These are phyloP conservation scores for Champsocephalus gunnari DNA, from an alignment of 2,797 vertebrate species.

Conservation along the genomic window DNA sequence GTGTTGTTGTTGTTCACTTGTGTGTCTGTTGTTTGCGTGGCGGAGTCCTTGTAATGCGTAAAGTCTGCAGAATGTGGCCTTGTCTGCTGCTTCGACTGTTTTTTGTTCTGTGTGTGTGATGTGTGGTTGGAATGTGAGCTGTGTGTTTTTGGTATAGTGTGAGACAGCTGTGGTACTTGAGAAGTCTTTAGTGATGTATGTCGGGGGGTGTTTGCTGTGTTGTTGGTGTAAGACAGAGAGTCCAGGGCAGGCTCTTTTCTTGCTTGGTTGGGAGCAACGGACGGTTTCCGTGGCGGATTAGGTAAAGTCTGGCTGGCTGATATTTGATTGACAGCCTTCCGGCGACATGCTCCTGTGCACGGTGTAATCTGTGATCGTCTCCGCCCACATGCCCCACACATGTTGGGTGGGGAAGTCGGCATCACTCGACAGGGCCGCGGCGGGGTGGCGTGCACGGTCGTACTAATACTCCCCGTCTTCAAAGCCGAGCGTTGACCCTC, in stretches of 20 bases:
- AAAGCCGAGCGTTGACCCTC: constrained; percentile 65
- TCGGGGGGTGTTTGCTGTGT: constrained; percentile 33
- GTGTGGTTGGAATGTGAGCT: constrained; percentile 65
- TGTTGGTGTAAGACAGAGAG: constrained; percentile 55
- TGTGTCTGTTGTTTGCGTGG: constrained; percentile 72
- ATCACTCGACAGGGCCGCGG: constrained; percentile 78
- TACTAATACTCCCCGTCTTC: constrained; percentile 70
- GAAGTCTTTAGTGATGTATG: constrained; percentile 45
- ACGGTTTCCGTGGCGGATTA: constrained; percentile 69
- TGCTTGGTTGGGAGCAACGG: constrained; percentile 50
- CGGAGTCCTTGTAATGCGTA: constrained; percentile 67
- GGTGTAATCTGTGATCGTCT: constrained; percentile 79
- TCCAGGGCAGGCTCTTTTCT: constrained; percentile 63
- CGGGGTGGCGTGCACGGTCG: constrained; percentile 71
- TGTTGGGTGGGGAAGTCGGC: constrained; percentile 64
- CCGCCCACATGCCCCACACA: constrained; percentile 82
- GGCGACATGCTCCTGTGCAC: constrained; percentile 82
- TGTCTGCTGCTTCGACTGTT: constrained; percentile 57
- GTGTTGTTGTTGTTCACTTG: constrained; percentile 26
- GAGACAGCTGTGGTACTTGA: constrained; percentile 70
- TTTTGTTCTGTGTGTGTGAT: constrained; percentile 56
- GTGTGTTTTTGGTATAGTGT: constrained; percentile 79
- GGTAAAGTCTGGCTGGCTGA: constrained; percentile 83
- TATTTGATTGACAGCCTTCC: constrained; percentile 72
- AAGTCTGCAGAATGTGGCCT: constrained; percentile 74